Evolutionary conservation across 2,797 vertebrate genomes (phyloP), one percentile per base, ranked within the genome.

Genomic region (Betta splendens): DNA sequence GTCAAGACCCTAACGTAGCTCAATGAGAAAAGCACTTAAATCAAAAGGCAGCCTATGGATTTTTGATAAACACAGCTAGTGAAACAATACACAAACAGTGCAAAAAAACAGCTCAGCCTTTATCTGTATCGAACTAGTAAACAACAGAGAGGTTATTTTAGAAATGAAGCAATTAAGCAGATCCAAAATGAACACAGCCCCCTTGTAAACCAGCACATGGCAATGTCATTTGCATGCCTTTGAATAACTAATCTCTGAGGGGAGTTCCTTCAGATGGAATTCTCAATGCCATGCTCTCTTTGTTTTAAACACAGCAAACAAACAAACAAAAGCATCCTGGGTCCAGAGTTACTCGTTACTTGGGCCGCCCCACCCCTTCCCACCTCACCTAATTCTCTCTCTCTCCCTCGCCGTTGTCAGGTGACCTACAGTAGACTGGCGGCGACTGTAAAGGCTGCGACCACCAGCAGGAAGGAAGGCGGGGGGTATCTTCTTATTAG

Each of bases 201-300:
- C 81, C 84, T 85, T 90, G 85, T 88, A 90, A 89, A 89, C 66
- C 85, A 77, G 83, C 85, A 87, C 89, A 89, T 88, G 83, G 84
- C 84, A 22, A 85, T 89, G 89, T 92, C 89, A 93, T 93, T 93
- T 92, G 92, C 91, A 93, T 93, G 91, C 89, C 90, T 93, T 93
- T 93, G 92, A 93, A 91, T 92, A 91, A 81, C 83, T 84, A 88
- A 91, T 89, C 90, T 92, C 92, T 87, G 85, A 90, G 88, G 89
- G 89, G 88, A 88, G 83, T 89, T 91, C 79, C 81, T 88, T 89
- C 88, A 83, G 86, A 90, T 90, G 86, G 89, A 91, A 92, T 91
- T 89, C 88, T 90, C 89, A 86, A 87, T 83, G 84, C 88, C 84
- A 83, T 82, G 81, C 85, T 39, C 80, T 85, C 90, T 92, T 92